Conservation (phyloP, 2,888 invertebrate genomes). For the Stenotaenia linearis region DNA sequence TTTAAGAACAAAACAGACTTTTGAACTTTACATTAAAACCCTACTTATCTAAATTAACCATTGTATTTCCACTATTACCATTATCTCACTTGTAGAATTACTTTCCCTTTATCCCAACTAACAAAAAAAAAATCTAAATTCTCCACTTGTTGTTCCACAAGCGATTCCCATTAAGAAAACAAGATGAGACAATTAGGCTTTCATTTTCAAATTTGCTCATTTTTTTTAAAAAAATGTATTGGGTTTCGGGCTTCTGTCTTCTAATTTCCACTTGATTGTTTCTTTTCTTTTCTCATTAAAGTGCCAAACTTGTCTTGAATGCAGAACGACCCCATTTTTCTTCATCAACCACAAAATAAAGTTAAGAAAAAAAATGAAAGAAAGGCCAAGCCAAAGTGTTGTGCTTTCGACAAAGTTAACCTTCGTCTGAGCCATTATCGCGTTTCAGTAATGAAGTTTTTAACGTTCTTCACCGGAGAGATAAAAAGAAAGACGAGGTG, state of each 20-base stretch:
- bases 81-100: too few species aligned
- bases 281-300: not conserved
- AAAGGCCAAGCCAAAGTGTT: not conserved
- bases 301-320: not conserved
- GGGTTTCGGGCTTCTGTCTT: not conserved
- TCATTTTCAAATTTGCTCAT: too few species aligned
- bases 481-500: not conserved
- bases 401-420: not conserved
- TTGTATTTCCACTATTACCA: too few species aligned
- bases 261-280: not conserved
- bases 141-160: too few species aligned
- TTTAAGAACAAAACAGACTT: too few species aligned
- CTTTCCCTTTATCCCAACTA: too few species aligned
- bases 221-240: too few species aligned
- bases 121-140: too few species aligned
- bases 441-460: slow-evolving; percentile 19
- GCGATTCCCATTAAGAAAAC: too few species aligned
- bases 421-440: slow-evolving; percentile 14
- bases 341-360: not conserved
- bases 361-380: not conserved
- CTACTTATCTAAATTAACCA: too few species aligned
- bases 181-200: too few species aligned
- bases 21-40: too few species aligned
- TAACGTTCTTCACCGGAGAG: not conserved
- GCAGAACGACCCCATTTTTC: not conserved